Percentiles rank a stretch among this genome's conserved stretches.
Evolutionary conservation across 2,113 vertebrate species (phyloP).

Genomic region (Phalacrocorax aristotelis): DNA sequence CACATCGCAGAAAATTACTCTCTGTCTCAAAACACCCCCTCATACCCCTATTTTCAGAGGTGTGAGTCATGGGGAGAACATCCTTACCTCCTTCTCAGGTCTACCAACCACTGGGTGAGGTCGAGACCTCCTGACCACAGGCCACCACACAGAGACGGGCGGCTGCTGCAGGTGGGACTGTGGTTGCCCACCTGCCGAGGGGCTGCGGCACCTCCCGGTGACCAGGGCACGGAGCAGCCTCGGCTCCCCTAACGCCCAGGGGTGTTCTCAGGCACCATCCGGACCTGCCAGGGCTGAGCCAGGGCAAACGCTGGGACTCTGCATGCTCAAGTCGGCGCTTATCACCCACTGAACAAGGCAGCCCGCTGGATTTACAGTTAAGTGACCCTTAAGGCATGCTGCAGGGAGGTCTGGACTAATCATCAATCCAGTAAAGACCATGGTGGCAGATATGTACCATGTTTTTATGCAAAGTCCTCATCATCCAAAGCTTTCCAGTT

Average conservation of each 20-base stretch:
- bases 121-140: neutral
- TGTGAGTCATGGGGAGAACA: neutral
- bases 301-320: neutral
- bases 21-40: neutral
- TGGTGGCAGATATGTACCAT: neutral
- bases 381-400: too few relatives aligned
- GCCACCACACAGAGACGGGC: fast-evolving
- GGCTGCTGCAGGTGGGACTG: fast-evolving
- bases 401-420: neutral
- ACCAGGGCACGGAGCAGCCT: neutral
- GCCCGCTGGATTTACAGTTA: neutral
- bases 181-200: neutral
- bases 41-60: neutral
- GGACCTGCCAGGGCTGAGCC: neutral
- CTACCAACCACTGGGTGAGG: neutral
- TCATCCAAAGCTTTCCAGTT: neutral
- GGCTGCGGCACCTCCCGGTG: too few relatives aligned
- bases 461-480: neutral
- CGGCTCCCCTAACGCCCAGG: neutral
- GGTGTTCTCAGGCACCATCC: too few relatives aligned
- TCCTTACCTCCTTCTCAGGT: too few relatives aligned
- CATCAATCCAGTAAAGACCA: neutral
- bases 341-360: neutral
- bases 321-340: neutral
- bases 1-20: neutral